phyloP scores from a whole-genome alignment of 2,888 invertebrate genomes.

The Troglohyphantes excavatus region DNA sequence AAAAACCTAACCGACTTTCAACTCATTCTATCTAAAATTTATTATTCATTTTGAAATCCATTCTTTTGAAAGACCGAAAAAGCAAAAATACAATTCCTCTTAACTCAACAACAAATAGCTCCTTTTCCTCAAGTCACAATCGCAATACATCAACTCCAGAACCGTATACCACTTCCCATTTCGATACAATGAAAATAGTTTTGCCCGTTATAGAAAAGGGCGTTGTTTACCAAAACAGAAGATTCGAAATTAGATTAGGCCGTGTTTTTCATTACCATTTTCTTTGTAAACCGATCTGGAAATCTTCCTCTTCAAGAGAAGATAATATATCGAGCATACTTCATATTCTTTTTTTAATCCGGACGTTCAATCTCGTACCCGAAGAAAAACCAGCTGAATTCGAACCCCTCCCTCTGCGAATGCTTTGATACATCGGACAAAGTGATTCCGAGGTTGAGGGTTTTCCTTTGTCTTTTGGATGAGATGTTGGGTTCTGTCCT shows the following conservation, averaged over 20 bases:
- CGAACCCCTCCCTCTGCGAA: background rate
- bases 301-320: background rate
- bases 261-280: background rate
- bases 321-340: background rate
- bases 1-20: too few species aligned
- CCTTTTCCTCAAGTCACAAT: too few species aligned
- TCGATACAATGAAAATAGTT: background rate
- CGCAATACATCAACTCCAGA: too few species aligned
- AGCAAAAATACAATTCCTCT: too few species aligned
- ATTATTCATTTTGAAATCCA: too few species aligned
- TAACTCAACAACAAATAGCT: too few species aligned
- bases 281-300: background rate
- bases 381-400: background rate
- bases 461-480: background rate
- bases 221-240: background rate
- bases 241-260: background rate
- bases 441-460: background rate
- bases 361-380: background rate
- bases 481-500: background rate
- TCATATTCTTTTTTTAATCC: background rate
- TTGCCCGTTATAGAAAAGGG: background rate
- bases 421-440: background rate
- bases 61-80: too few species aligned
- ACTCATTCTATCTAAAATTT: too few species aligned
- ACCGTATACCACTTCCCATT: constrained; percentile 4